phyloP scores from a whole-genome alignment of 2,113 vertebrate species.

The Triplophysa dalaica region DNA sequence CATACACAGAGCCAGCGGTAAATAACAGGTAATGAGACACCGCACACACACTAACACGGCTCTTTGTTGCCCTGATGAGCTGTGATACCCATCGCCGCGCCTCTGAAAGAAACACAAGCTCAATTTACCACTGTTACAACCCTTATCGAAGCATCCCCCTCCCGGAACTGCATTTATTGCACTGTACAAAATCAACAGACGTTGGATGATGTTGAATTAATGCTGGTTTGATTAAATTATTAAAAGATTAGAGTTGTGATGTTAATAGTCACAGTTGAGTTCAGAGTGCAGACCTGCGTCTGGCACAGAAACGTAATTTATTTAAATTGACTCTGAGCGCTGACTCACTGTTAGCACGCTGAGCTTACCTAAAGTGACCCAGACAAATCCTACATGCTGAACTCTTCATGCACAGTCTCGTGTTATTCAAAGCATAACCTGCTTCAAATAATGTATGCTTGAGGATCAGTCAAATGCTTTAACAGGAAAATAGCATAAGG shows the following conservation, averaged over 20 bases:
- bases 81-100: conserved; percentile 45
- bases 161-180: not conserved
- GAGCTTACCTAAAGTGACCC: not conserved
- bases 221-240: too few relatives aligned
- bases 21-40: conserved; percentile 76
- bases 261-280: too few relatives aligned
- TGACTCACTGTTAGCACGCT: too few relatives aligned
- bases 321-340: too few relatives aligned
- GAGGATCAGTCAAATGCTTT: not conserved
- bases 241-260: too few relatives aligned
- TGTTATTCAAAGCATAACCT: not conserved
- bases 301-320: too few relatives aligned
- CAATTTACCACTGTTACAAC: conserved; percentile 37
- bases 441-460: not conserved
- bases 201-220: too few relatives aligned
- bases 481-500: too few relatives aligned
- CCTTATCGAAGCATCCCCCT: not conserved
- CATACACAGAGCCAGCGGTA: conserved; percentile 77
- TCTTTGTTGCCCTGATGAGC: conserved; percentile 51
- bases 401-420: too few relatives aligned
- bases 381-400: not conserved
- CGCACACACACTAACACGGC: conserved; percentile 35
- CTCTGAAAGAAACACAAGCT: conserved; percentile 45
- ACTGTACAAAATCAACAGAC: not conserved
- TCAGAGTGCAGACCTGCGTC: not conserved